Evolutionary conservation across 2,113 vertebrate genomes (phyloP), one percentile per base, ranked within the genome.

Genomic region (Callionymus lyra): DNA sequence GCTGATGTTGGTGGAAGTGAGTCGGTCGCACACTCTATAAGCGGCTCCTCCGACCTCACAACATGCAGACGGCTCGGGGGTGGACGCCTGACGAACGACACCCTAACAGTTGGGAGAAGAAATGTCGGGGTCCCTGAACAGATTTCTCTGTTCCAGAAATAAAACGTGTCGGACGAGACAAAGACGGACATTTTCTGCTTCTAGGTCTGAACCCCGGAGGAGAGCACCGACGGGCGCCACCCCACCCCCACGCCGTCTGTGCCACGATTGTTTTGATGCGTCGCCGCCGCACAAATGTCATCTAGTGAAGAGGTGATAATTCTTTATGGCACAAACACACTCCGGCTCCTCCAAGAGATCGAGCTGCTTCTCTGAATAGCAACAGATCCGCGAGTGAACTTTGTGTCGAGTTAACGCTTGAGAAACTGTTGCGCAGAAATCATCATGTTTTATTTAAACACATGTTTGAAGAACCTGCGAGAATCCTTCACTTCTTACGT

Each of bases 81-180:
- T 82, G 86, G 82, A 9, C 73, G 77, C 65, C 66, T 82, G 79
- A 80, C 70, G 77, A 86, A 82, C 73, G 78, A 87, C 85, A 87
- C 85, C 82, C 81, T 84, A 81, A 82, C 77, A 80, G 77, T 83
- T 83, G 77, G 21, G 79, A 56, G 66, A 57, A 80, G 79, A 80
- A 83, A 85, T 78, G 75, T 79, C 82, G 79, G 82, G 83, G 83
- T 82, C 83, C 81, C 80, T 82, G 74, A 86, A 84, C 84, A 87
- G 84, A 87, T 85, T 87, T 87, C 76, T 79, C 84, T 80, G 83
- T 66, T 83, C 80, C 74, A 79, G 79, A 87, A 86, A 87, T 87
- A 87, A 86, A 87, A 86, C 48, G 80, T 85, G 84, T 83, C 75
- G 77, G 69, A 82, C 69, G 56, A 84, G 74, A 83, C 81, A 86